Base-by-base conservation (phyloP, 2,797 vertebrate species). In the Rhabdomys pumilio region DNA sequence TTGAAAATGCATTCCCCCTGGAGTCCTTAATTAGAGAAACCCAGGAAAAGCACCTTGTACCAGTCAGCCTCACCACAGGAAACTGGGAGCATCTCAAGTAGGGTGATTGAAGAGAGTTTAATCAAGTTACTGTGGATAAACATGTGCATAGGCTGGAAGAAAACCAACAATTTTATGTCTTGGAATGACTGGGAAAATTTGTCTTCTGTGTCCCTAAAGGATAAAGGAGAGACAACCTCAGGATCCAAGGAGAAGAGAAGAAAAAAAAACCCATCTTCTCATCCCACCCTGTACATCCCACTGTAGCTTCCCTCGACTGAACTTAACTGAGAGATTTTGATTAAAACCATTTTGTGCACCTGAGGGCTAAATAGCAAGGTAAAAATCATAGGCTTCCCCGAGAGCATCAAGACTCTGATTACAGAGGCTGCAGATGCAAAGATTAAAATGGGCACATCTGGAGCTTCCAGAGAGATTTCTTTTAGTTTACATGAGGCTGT, bases 1-100 rank as follows among this genome's bases (percentile, higher is more conserved):
- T 75, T 55, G 89, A 55, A 69, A 44, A n/a, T 41, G n/a, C 10
- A 76, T 17, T 90, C 83, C 76, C 76, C 38, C 31, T 19, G 57
- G 67, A 81, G 24, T 72, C 34, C 67, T 81, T 87, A 86, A 86
- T 87, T 76, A 76, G 47, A 84, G 82, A 91, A 61, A 15, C 38
- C 29, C n/a, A 47, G 22, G 65, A 75, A 65, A n/a, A 82, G 9
- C 3, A 8, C 59, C 50, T 69, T 11, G 53, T 14, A 47, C 53
- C n/a, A 59, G 80, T 77, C 53, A 75, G 55, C 22, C 44, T 44
- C 55, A n/a, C 72, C 73, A n/a, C 53, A 38, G 53, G 63, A 79
- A 63, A 20, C 73, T 12, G 72, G 63, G 55, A 89, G 17, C 15
- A 50, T 55, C 75, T 75, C 31, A 38, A 31, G 13, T 67, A 10